Evolutionary conservation across 2,797 vertebrate species (phyloP).

Genomic region (Darevskia nairensis): DNA sequence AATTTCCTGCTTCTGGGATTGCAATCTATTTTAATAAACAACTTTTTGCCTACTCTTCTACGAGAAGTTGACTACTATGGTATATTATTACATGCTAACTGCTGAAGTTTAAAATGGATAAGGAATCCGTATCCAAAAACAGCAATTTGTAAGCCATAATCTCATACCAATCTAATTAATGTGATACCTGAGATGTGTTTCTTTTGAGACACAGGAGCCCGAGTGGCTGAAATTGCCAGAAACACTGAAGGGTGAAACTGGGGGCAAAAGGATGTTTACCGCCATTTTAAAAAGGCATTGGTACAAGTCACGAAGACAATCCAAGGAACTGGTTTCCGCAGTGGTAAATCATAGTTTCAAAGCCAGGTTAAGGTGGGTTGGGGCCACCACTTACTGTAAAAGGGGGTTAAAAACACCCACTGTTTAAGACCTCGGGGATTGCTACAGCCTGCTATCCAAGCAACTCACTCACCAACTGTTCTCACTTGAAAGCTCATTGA

Average conservation of each 20-base stretch:
- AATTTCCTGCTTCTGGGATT: conserved; percentile 68
- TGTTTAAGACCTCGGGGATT: no score
- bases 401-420: no score
- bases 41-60: conserved; percentile 48
- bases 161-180: conserved; percentile 67
- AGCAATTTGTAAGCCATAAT: conserved; percentile 70
- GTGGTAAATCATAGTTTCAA: no score
- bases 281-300: neutral
- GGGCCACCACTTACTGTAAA: no score
- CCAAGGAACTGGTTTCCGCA: no score
- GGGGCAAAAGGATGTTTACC: neutral
- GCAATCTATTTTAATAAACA: conserved; percentile 62
- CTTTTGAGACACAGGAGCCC: conserved; percentile 40
- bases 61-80: conserved; percentile 33
- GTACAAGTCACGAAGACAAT: no score
- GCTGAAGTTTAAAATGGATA: conserved; percentile 60
- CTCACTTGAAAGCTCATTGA: no score
- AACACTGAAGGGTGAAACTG: conserved; percentile 10
- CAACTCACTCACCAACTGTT: no score
- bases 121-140: conserved; percentile 65
- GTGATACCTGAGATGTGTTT: conserved; percentile 72
- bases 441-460: no score
- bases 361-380: no score
- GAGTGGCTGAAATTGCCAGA: conserved; percentile 23
- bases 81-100: conserved; percentile 62